phyloP scores from a whole-genome alignment of 2,888 invertebrate genomes.

The Pyrrhopygopsis socrates region DNA sequence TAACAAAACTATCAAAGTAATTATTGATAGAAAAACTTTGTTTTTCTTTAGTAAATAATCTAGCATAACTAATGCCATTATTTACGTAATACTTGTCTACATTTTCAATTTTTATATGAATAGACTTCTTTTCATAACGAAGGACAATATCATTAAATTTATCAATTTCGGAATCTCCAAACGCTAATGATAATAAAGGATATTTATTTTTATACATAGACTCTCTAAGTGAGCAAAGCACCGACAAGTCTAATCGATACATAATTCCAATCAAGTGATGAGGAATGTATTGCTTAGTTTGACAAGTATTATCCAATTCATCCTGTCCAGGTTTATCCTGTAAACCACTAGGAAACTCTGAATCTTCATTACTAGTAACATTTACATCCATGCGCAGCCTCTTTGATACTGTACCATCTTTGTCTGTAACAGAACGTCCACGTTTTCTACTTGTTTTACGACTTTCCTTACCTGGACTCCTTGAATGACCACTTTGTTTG shows the following conservation, averaged over 20 bases:
- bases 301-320: slow-evolving; percentile 76
- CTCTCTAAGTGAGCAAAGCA: slow-evolving; percentile 75
- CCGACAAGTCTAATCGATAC: slow-evolving; percentile 85
- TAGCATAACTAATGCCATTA: slow-evolving; percentile 76
- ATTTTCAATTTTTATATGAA: slow-evolving; percentile 84
- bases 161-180: slow-evolving; percentile 82
- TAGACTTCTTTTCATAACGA: slow-evolving; percentile 79
- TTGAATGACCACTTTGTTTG: no score
- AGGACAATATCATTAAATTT: slow-evolving; percentile 82
- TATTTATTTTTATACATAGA: slow-evolving; percentile 83
- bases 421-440: slow-evolving; percentile 78
- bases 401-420: slow-evolving; percentile 76
- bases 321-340: slow-evolving; percentile 66
- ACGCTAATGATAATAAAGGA: slow-evolving; percentile 82
- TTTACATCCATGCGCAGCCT: slow-evolving; percentile 77
- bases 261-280: slow-evolving; percentile 82
- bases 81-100: slow-evolving; percentile 37
- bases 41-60: slow-evolving; percentile 80
- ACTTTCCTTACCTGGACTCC: slow-evolving; percentile 24
- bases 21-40: slow-evolving; percentile 66
- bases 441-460: slow-evolving; percentile 76
- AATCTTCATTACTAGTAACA: slow-evolving; percentile 63
- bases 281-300: slow-evolving; percentile 78
- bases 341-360: slow-evolving; percentile 70
- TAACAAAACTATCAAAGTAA: neutral